A percentile compares a stretch with the other conserved stretches of the same genome.
phyloP scores from a whole-genome alignment of 92 coral and sea anemone genomes.

The Heliopora coerulea region DNA sequence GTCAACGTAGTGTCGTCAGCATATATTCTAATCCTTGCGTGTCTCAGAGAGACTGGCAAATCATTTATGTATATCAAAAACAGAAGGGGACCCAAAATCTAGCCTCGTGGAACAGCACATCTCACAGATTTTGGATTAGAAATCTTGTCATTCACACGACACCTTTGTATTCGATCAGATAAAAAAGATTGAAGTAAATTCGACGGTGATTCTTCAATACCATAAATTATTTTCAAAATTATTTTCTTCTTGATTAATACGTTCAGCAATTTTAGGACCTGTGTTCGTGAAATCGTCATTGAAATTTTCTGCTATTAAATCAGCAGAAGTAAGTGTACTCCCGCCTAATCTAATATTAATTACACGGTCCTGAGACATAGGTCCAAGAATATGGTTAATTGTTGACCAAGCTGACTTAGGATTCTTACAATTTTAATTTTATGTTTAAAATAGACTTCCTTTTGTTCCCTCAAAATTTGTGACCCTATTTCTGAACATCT shows the following conservation, averaged over 20 bases:
- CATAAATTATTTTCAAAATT: not conserved
- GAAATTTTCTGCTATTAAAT: conserved; percentile 23
- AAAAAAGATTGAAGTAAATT: too few relatives aligned
- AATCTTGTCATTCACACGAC: too few relatives aligned
- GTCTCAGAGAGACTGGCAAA: too few relatives aligned
- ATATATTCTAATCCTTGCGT: too few relatives aligned
- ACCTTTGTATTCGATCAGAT: too few relatives aligned
- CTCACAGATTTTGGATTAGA: too few relatives aligned
- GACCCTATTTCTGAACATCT: conserved; percentile 41
- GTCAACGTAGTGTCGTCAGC: too few relatives aligned
- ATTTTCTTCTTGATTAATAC: conserved; percentile 21
- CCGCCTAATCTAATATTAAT: not conserved
- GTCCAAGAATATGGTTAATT: conserved; percentile 15
- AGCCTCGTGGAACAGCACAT: too few relatives aligned
- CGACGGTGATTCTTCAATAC: too few relatives aligned
- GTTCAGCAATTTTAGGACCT: conserved; percentile 44
- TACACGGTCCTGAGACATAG: not conserved
- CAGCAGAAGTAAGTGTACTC: not conserved
- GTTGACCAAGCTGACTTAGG: conserved; percentile 41
- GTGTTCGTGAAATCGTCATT: conserved; percentile 48
- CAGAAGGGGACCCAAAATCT: too few relatives aligned
- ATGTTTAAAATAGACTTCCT: conserved; percentile 27
- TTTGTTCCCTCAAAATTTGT: conserved; percentile 39
- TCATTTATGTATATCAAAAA: too few relatives aligned
- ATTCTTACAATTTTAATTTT: too few relatives aligned